A percentile compares a stretch with the other conserved stretches of the same genome.
Conservation (phyloP, 2,113 vertebrate species). For the Agapornis roseicollis region DNA sequence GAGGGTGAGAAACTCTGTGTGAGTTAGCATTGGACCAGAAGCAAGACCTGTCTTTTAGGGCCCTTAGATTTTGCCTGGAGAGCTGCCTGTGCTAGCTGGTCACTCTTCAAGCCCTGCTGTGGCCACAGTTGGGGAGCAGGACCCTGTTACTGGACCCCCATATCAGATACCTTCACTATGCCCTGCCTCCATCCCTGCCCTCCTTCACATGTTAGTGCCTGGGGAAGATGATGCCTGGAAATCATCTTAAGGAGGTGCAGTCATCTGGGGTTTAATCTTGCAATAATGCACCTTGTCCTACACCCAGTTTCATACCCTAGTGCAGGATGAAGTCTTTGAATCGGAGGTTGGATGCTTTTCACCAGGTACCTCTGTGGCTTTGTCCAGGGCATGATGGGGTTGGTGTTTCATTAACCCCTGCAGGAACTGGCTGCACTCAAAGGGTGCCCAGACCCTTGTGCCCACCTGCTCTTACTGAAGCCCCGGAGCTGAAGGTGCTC, state of each 20-base stretch:
- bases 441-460: background rate
- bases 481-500: background rate
- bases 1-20: background rate
- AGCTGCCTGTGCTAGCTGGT: accelerated
- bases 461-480: background rate
- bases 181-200: background rate
- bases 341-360: background rate
- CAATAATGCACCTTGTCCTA: background rate
- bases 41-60: background rate
- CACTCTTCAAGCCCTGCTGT: no score
- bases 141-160: accelerated
- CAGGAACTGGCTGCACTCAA: background rate
- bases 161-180: accelerated
- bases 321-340: no score
- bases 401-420: background rate
- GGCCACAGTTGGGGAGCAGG: accelerated
- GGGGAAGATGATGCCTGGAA: background rate
- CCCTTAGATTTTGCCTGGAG: background rate
- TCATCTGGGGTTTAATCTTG: background rate
- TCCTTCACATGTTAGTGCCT: background rate
- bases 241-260: background rate
- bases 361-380: background rate
- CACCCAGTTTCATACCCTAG: background rate
- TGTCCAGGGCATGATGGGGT: background rate
- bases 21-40: background rate